Percentiles rank a stretch among this genome's conserved stretches.
These are phyloP conservation scores for Pimpla rufipes DNA, from an alignment of 2,888 invertebrate species.

Conservation along the genomic window DNA sequence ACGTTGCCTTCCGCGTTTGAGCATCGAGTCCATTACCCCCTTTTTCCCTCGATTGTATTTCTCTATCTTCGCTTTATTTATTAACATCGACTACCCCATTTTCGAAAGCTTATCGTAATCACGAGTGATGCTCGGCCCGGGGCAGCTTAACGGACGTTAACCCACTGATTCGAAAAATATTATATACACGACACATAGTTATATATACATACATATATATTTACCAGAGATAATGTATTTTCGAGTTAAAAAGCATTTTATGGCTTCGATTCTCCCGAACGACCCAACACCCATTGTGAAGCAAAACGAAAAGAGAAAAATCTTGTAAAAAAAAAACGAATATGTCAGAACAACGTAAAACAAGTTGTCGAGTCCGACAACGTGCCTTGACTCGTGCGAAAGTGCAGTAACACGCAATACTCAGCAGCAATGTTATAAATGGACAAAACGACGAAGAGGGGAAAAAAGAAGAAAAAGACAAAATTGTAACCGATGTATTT, in stretches of 20 bases:
- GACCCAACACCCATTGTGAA: constrained; percentile 19
- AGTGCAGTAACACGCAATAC: constrained; percentile 41
- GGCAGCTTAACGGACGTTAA: constrained; percentile 67
- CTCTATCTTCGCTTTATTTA: constrained; percentile 55
- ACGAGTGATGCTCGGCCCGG: constrained; percentile 49
- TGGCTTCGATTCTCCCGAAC: constrained; percentile 32
- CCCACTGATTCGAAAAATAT: constrained; percentile 62
- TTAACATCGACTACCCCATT: constrained; percentile 36
- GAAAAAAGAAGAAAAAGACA: constrained; percentile 8
- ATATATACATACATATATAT: constrained; percentile 47
- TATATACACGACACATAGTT: not conserved
- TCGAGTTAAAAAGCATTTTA: constrained; percentile 52
- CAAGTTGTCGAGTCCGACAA: constrained; percentile 46
- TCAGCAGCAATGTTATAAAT: constrained; percentile 37
- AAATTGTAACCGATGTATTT: constrained; percentile 39
- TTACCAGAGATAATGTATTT: constrained; percentile 62
- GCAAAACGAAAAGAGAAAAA: not conserved
- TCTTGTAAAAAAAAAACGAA: constrained; percentile 31
- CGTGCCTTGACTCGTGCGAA: constrained; percentile 56
- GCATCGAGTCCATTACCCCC: constrained; percentile 39
- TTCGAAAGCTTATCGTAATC: constrained; percentile 25
- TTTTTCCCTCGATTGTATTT: not conserved
- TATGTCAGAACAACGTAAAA: constrained; percentile 51
- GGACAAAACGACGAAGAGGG: constrained; percentile 8
- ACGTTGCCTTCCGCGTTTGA: constrained; percentile 59